phyloP scores from a whole-genome alignment of 2,797 vertebrate species.

The Emydoidea blandingii region DNA sequence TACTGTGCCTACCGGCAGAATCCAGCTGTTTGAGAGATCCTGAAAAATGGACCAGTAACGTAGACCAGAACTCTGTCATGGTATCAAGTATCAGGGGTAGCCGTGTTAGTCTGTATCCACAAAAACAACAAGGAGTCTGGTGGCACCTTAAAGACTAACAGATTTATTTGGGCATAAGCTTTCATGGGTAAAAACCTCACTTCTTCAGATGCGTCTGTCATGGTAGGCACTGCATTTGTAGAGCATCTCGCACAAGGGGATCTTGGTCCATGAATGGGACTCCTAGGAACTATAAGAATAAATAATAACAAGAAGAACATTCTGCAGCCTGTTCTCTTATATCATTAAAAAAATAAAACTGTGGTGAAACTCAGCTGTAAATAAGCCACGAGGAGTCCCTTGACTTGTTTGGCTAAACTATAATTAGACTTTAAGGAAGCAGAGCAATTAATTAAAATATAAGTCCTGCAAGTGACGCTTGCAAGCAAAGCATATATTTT shows the following conservation, averaged over 20 bases:
- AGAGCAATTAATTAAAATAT: constrained; percentile 28
- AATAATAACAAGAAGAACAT: neutral
- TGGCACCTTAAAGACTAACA: too few species aligned
- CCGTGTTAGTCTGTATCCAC: too few species aligned
- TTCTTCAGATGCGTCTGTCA: neutral
- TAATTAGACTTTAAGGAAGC: constrained; percentile 36
- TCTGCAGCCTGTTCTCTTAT: neutral
- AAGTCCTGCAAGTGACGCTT: constrained; percentile 19
- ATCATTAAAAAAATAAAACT: constrained; percentile 14
- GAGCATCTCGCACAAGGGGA: neutral
- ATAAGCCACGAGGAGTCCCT: neutral
- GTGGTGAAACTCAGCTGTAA: constrained; percentile 12
- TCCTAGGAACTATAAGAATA: neutral
- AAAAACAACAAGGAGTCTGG: too few species aligned
- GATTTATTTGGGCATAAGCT: too few species aligned
- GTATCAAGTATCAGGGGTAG: neutral
- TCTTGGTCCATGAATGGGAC: neutral
- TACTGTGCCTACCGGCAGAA: neutral
- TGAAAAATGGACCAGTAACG: neutral
- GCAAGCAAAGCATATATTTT: constrained; percentile 55
- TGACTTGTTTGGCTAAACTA: constrained; percentile 2
- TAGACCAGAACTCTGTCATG: neutral
- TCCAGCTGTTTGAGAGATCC: neutral
- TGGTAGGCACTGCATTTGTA: neutral
- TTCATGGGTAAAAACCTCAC: too few species aligned